phyloP scores from a whole-genome alignment of 2,888 invertebrate species.

The Pyrgus malvae region DNA sequence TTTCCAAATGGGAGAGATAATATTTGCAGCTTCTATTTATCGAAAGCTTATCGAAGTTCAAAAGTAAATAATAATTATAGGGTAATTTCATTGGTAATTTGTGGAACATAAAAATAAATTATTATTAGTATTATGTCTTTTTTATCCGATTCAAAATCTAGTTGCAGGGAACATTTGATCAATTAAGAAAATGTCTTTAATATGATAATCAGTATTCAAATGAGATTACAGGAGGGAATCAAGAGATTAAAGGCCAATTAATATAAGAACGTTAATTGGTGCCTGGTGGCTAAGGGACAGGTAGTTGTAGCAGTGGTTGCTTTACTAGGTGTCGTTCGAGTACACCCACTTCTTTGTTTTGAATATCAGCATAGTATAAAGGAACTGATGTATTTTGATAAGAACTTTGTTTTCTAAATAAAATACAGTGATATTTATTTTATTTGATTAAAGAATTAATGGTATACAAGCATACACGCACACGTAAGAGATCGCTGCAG shows the following conservation, averaged over 20 bases:
- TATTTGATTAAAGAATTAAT: too few relatives aligned
- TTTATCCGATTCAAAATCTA: conserved; percentile 15
- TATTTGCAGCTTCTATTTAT: background rate
- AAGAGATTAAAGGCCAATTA: conserved; percentile 24
- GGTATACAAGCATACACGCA: too few relatives aligned
- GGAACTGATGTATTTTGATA: background rate
- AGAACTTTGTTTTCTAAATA: background rate
- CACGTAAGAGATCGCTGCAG: too few relatives aligned
- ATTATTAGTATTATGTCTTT: conserved; percentile 4
- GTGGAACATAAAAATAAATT: conserved; percentile 15
- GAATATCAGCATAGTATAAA: conserved; percentile 4
- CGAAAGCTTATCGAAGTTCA: background rate
- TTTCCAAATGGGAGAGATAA: background rate
- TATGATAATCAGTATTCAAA: conserved; percentile 27
- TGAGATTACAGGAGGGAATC: conserved; percentile 23
- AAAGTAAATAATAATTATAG: conserved; percentile 5
- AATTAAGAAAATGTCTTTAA: conserved; percentile 27
- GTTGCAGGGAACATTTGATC: conserved; percentile 20
- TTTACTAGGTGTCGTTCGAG: background rate
- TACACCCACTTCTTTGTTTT: conserved; percentile 3
- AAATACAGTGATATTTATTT: background rate
- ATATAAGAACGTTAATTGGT: conserved; percentile 25
- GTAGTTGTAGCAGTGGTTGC: conserved; percentile 3
- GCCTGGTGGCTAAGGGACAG: conserved; percentile 4
- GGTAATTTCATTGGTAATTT: conserved; percentile 5